Base-by-base conservation (phyloP, 2,797 vertebrate species). In the Poecilia picta region DNA sequence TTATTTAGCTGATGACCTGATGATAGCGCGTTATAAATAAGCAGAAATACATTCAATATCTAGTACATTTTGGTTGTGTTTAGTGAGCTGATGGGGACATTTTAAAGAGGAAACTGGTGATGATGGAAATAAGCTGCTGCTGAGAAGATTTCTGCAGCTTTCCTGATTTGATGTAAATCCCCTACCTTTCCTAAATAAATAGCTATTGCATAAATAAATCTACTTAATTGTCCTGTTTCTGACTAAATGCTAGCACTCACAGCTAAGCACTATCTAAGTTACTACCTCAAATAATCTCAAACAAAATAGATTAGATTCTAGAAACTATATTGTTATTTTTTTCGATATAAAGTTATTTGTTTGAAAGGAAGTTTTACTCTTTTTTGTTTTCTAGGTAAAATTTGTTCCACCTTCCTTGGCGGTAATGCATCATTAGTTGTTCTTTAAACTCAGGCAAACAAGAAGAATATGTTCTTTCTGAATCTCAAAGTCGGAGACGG, bases 21-120 rank as follows among this genome's bases (percentile, higher is more conserved):
- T 25, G 72, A 41, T 82, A 31, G 8, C 72, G 64, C 15, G 12
- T 2, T 0, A 72, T 16, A 33, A 70, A 80, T 64, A 64, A 64
- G 8, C 33, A 45, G 55, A 46, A 36, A 78, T 64, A 82, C 81
- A 75, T 81, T 81, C 81, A 36, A 85, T 45, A n/a, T 82, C 36
- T 55, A 13, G 64, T 83, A 55, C 53, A 13, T 82, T 75, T 93
- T 94, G 94, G 93, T 93, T 90, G 78, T 80, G 72, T 86, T 73
- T 36, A 49, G 45, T 79, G 55, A 64, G 55, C 84, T 75, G 82
- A 91, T 92, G 88, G 92, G 94, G 91, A 85, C 66, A 46, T 93
- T 95, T 95, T 90, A 93, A 93, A 93, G 88, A 80, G 85, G 86
- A 89, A 93, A 91, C 88, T 87, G 85, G 83, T 59, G n/a, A 83